Conservation (phyloP, 2,888 invertebrate genomes). For the Baccha elongata region DNA sequence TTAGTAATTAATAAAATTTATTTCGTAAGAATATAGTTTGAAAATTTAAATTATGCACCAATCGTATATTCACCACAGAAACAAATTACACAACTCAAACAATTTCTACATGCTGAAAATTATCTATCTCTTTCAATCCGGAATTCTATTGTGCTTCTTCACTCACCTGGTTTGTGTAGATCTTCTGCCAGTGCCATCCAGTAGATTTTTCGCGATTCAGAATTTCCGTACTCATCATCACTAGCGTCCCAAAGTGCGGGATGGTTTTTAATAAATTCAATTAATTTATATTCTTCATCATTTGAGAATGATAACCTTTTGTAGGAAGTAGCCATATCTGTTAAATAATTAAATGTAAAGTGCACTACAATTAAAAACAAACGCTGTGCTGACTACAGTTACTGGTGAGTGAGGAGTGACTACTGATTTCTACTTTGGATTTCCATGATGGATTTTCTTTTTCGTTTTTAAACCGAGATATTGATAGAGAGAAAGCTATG, state of each 20-base stretch:
- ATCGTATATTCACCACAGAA: not conserved
- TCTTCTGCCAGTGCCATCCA: slow-evolving; percentile 56
- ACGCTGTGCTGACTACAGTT: no score
- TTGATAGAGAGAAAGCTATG: not conserved
- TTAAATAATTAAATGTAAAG: not conserved
- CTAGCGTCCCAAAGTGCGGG: slow-evolving; percentile 68
- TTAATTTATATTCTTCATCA: slow-evolving; percentile 62
- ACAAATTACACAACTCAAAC: not conserved
- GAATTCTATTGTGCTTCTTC: slow-evolving; percentile 39
- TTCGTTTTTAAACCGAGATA: not conserved
- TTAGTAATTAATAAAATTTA: not conserved
- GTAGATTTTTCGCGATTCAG: slow-evolving; percentile 53
- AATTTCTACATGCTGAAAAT: not conserved
- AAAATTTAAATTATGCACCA: not conserved
- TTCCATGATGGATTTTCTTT: slow-evolving; percentile 59
- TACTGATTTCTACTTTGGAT: slow-evolving; percentile 54
- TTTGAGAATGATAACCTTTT: slow-evolving; percentile 71
- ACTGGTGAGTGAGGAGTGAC: no score
- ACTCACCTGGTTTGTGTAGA: slow-evolving; percentile 64
- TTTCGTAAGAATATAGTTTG: no score
- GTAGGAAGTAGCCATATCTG: slow-evolving; percentile 50
- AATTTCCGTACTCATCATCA: slow-evolving; percentile 62
- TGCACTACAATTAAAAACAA: slow-evolving; percentile 17
- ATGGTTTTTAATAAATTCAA: slow-evolving; percentile 59
- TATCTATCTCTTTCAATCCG: slow-evolving; percentile 23